These are phyloP conservation scores for Ophioninae sp. DNA, from an alignment of 2,888 invertebrate species.

Conservation along the genomic window DNA sequence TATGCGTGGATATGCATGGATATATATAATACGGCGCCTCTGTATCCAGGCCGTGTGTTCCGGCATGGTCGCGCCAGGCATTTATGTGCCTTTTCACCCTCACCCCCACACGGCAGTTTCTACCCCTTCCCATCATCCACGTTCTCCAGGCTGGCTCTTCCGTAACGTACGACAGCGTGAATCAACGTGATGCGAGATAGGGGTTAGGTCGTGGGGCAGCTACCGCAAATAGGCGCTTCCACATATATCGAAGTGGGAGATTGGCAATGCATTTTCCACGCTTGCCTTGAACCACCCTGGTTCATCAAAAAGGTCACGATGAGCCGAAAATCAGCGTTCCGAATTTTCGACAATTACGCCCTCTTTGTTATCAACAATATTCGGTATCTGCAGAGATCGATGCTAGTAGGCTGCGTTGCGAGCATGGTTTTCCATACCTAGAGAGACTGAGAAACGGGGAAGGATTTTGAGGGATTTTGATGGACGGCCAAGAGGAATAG, in stretches of 20 bases:
- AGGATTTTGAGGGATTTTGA: background rate
- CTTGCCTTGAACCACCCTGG: background rate
- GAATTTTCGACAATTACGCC: background rate
- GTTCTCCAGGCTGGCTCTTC: conserved; percentile 33
- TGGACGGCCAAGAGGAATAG: background rate
- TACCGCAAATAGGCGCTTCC: conserved; percentile 62
- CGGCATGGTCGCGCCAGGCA: conserved; percentile 64
- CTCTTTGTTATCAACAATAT: conserved; percentile 7
- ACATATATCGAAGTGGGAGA: conserved; percentile 41
- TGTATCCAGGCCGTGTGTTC: conserved; percentile 48
- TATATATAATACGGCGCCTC: conserved; percentile 32
- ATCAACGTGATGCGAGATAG: conserved; percentile 53
- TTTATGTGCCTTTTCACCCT: conserved; percentile 49
- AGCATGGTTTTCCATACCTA: conserved; percentile 25
- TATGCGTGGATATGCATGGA: background rate
- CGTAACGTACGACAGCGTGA: conserved; percentile 55
- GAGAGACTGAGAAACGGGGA: background rate
- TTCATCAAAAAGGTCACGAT: background rate
- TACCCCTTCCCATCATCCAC: background rate
- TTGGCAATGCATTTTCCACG: background rate
- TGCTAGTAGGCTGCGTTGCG: conserved; percentile 15
- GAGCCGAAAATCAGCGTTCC: background rate
- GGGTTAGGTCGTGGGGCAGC: conserved; percentile 47
- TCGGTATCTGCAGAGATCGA: background rate
- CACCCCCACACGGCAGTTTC: background rate